Evolutionary conservation across 2,797 vertebrate species (phyloP).

Genomic region (Aeoliscus strigatus): DNA sequence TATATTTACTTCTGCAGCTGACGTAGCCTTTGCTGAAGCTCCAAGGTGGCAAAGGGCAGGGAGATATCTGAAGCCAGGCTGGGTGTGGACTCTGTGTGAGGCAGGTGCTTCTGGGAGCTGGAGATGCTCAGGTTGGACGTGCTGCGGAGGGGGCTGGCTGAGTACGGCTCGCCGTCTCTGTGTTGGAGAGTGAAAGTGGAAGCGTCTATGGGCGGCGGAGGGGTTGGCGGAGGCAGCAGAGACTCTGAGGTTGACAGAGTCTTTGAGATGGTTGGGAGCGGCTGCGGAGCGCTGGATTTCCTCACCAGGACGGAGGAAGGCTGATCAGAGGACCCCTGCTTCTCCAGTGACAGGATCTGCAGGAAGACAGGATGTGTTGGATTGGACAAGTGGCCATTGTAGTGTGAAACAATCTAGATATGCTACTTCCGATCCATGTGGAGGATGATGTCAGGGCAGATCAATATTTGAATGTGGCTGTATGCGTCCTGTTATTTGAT

Average conservation of each 20-base stretch:
- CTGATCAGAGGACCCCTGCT: conserved; percentile 77
- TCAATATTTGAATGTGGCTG: conserved; percentile 15
- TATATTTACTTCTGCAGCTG: conserved; percentile 89
- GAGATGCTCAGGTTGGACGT: conserved; percentile 77
- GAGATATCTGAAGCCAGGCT: conserved; percentile 95
- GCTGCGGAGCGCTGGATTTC: conserved; percentile 74
- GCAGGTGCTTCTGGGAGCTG: conserved; percentile 80
- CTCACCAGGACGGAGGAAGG: conserved; percentile 87
- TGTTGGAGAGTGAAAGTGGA: conserved; percentile 59
- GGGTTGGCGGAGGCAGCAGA: conserved; percentile 47
- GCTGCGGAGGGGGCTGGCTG: conserved; percentile 74
- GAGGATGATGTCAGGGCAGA: conserved; percentile 9
- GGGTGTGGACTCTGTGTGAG: conserved; percentile 86
- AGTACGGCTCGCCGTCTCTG: conserved; percentile 60
- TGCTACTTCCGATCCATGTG: conserved; percentile 13
- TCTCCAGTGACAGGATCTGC: conserved; percentile 88
- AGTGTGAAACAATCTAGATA: conserved; percentile 7
- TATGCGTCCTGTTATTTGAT: conserved; percentile 22
- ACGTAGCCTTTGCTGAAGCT: conserved; percentile 86
- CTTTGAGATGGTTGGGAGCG: conserved; percentile 34
- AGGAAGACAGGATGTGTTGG: not conserved
- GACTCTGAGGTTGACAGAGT: conserved; percentile 48
- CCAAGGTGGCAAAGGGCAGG: conserved; percentile 85
- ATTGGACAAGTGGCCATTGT: no score
- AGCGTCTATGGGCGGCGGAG: conserved; percentile 29